Evolutionary conservation across 2,113 vertebrate genomes (phyloP).

Genomic region (Nicator chloris): DNA sequence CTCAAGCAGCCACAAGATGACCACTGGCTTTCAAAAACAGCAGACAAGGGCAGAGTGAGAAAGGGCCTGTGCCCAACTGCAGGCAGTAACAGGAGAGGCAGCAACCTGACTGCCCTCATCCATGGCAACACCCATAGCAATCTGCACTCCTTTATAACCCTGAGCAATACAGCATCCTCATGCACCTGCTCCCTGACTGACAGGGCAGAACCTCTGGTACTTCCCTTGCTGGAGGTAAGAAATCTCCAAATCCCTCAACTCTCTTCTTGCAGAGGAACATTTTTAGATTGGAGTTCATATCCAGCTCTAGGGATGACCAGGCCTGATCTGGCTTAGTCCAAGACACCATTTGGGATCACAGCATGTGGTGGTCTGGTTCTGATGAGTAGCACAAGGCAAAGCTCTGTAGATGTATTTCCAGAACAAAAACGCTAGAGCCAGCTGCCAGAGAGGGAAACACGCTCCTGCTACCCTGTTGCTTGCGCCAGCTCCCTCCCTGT

Average conservation of each 20-base stretch:
- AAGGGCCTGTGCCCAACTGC: not conserved
- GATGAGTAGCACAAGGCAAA: not conserved
- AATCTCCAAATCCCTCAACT: not conserved
- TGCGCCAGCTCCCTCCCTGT: not conserved
- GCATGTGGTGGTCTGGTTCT: slow-evolving; percentile 9
- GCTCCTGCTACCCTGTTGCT: not conserved
- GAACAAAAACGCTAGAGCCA: not conserved
- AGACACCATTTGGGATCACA: slow-evolving; percentile 27
- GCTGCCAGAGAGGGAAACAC: not conserved
- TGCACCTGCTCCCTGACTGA: not conserved
- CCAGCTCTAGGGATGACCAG: not conserved
- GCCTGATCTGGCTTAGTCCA: not conserved
- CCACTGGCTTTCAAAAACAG: not conserved
- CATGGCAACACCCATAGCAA: not conserved
- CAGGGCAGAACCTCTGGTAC: not conserved
- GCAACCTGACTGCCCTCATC: not conserved
- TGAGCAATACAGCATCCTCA: not conserved
- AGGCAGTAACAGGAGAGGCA: not conserved
- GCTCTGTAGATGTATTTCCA: not conserved
- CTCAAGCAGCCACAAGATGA: not conserved
- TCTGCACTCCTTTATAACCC: not conserved
- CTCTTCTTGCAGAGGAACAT: not conserved
- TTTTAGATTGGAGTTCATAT: not conserved
- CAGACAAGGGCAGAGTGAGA: not conserved
- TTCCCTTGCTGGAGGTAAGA: not conserved